Conservation (phyloP, 2,797 vertebrate species). For the Vespertilio murinus region DNA sequence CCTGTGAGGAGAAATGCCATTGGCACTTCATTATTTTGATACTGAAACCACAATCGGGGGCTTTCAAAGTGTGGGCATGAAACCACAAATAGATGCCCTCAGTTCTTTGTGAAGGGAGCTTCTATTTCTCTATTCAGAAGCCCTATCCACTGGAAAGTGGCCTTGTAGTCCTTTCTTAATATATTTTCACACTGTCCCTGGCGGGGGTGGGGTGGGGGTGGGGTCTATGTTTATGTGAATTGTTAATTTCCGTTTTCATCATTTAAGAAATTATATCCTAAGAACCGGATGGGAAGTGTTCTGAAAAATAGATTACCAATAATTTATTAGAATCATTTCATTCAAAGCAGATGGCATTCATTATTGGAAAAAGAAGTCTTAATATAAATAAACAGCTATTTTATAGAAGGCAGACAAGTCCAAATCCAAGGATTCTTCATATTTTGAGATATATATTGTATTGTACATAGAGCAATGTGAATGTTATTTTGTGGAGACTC, state of each 20-base stretch:
- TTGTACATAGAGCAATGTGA: neutral
- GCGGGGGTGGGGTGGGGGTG: too few species aligned
- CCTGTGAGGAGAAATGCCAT: slow-evolving; percentile 81
- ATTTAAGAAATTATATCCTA: slow-evolving; percentile 41
- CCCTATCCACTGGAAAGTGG: slow-evolving; percentile 75
- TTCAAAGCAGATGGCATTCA: neutral
- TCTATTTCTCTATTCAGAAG: slow-evolving; percentile 82
- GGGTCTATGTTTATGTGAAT: neutral
- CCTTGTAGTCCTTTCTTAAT: slow-evolving; percentile 79
- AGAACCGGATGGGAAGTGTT: neutral
- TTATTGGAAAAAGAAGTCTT: neutral
- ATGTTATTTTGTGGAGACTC: neutral
- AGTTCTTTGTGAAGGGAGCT: slow-evolving; percentile 80
- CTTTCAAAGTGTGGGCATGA: slow-evolving; percentile 81
- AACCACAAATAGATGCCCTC: slow-evolving; percentile 79
- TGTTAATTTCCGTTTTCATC: slow-evolving; percentile 40
- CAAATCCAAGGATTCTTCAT: neutral
- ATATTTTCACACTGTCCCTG: slow-evolving; percentile 27
- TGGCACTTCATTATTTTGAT: slow-evolving; percentile 85
- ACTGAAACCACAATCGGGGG: slow-evolving; percentile 79
- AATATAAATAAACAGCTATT: neutral
- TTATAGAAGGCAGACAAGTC: slow-evolving; percentile 19
- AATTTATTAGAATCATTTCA: slow-evolving; percentile 44
- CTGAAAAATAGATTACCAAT: slow-evolving; percentile 43
- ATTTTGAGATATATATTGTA: neutral